Evolutionary conservation across 2,888 invertebrate genomes (phyloP).

Genomic region (Drosophila nr. fundita): DNA sequence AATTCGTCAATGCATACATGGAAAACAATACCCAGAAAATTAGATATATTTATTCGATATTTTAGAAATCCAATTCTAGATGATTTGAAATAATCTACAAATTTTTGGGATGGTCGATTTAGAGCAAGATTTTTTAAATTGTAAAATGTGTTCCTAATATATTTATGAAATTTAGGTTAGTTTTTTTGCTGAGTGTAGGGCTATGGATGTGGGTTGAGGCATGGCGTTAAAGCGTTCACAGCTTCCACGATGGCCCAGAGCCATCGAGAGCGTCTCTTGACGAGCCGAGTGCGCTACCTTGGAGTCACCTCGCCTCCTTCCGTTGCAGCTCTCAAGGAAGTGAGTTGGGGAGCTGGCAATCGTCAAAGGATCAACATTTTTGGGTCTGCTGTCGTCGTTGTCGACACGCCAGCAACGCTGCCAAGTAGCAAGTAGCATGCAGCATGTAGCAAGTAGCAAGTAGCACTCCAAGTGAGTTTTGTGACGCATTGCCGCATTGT

Average conservation of each 20-base stretch:
- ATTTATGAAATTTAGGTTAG: neutral
- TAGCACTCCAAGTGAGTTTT: slow-evolving; percentile 77
- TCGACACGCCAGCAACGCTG: slow-evolving; percentile 53
- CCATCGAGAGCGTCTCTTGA: slow-evolving; percentile 74
- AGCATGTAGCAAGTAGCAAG: neutral
- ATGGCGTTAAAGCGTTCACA: slow-evolving; percentile 64
- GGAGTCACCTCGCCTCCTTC: neutral
- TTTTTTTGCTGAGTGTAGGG: neutral
- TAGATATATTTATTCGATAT: no score
- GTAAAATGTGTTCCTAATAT: neutral
- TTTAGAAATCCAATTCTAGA: no score
- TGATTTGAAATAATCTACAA: no score
- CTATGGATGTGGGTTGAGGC: slow-evolving; percentile 5
- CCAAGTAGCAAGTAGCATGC: slow-evolving; percentile 61
- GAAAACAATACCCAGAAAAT: no score
- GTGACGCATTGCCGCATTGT: slow-evolving; percentile 81
- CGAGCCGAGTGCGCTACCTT: slow-evolving; percentile 63
- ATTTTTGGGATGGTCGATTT: no score
- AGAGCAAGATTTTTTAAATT: neutral
- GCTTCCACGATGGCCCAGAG: slow-evolving; percentile 49
- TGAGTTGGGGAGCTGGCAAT: slow-evolving; percentile 51
- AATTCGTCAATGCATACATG: no score
- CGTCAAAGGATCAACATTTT: slow-evolving; percentile 76
- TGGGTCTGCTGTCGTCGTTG: slow-evolving; percentile 36
- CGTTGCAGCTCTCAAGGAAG: neutral